Percentiles rank a stretch among this genome's conserved stretches.
phyloP scores from a whole-genome alignment of 1,140 invertebrate genomes.

The Pollicipes pollicipes region DNA sequence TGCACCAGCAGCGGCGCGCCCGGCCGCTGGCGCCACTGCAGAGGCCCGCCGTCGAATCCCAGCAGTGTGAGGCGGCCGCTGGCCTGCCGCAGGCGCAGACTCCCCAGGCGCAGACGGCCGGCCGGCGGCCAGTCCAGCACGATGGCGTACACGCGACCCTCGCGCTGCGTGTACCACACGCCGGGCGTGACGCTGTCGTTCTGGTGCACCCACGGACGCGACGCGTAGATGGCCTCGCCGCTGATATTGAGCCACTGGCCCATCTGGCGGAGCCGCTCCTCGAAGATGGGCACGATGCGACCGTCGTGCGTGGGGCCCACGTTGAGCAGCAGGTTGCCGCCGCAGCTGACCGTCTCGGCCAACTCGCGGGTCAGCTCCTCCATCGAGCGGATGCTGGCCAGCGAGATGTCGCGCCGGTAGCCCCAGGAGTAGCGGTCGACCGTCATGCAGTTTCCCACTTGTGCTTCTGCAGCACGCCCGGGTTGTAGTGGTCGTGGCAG shows the following conservation, averaged over 20 bases:
- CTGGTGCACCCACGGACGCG: slow-evolving; percentile 55
- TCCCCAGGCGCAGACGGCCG: neutral
- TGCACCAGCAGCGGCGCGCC: slow-evolving; percentile 7
- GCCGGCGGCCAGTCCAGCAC: neutral
- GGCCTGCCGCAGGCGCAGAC: neutral
- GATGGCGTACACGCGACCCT: neutral
- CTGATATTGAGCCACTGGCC: slow-evolving; percentile 63
- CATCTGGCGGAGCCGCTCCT: slow-evolving; percentile 53
- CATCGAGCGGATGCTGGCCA: slow-evolving; percentile 35
- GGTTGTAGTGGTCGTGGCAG: slow-evolving; percentile 54
- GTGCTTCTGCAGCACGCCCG: slow-evolving; percentile 44
- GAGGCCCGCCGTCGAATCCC: neutral
- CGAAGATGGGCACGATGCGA: slow-evolving; percentile 66
- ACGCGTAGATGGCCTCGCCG: slow-evolving; percentile 71
- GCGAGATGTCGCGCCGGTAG: slow-evolving; percentile 48
- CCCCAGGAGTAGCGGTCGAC: slow-evolving; percentile 83
- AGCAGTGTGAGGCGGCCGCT: neutral
- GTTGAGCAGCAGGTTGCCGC: slow-evolving; percentile 77
- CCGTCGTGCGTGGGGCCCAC: slow-evolving; percentile 80
- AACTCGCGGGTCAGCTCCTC: neutral
- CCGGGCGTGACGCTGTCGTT: slow-evolving; percentile 55
- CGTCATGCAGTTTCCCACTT: slow-evolving; percentile 91
- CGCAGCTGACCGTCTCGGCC: slow-evolving; percentile 44
- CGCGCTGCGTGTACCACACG: slow-evolving; percentile 26
- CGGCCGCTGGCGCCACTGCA: neutral